Evolutionary conservation across 2,113 vertebrate species (phyloP).

Genomic region (Nycticorax nycticorax): DNA sequence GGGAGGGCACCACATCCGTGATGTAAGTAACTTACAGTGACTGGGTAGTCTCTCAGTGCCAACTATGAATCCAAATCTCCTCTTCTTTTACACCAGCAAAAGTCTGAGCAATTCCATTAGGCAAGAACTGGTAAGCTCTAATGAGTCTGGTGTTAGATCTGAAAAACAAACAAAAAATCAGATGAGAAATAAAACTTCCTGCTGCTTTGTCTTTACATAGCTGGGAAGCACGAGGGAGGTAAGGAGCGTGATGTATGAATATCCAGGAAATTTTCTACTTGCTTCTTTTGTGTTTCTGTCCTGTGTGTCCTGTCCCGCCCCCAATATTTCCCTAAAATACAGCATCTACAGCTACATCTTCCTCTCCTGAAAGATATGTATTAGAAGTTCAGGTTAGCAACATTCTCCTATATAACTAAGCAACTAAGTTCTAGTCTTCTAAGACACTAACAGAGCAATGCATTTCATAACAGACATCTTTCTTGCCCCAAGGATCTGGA

Average conservation of each 20-base stretch:
- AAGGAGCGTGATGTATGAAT: background rate
- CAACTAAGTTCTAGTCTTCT: background rate
- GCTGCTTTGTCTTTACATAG: background rate
- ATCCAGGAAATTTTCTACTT: background rate
- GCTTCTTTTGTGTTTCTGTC: too few relatives aligned
- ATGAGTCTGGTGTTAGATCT: background rate
- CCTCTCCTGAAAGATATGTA: background rate
- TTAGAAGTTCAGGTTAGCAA: background rate
- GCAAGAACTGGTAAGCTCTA: background rate
- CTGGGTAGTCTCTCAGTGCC: background rate
- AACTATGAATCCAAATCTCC: background rate
- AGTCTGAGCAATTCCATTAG: constrained; percentile 1
- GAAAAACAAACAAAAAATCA: background rate
- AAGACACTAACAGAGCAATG: background rate
- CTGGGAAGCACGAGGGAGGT: background rate
- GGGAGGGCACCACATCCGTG: background rate
- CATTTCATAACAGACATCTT: background rate
- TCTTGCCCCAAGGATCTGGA: background rate
- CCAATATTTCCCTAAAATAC: background rate
- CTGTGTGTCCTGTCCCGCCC: too few relatives aligned
- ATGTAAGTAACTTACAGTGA: background rate
- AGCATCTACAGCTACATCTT: background rate
- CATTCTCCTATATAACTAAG: background rate
- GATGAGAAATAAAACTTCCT: background rate
- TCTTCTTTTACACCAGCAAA: background rate